These are phyloP conservation scores for Cyclura pinguis DNA, from an alignment of 2,797 vertebrate species.

Conservation along the genomic window DNA sequence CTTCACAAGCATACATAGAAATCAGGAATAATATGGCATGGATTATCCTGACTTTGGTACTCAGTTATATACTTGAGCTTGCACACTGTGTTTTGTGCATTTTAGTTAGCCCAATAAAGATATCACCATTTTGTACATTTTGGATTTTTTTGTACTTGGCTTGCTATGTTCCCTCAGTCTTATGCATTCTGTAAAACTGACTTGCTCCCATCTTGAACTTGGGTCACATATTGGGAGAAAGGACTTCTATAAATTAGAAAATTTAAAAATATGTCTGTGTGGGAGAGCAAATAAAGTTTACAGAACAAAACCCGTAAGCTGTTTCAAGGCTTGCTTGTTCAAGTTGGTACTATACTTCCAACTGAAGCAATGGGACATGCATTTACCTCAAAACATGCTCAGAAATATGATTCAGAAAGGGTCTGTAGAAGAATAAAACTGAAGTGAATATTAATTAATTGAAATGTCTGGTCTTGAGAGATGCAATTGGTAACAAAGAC, in stretches of 20 bases:
- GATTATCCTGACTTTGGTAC: too few species aligned
- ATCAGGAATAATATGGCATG: too few species aligned
- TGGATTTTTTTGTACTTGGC: neutral
- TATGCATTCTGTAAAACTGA: neutral
- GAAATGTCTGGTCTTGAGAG: conserved; percentile 42
- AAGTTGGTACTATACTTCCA: conserved; percentile 15
- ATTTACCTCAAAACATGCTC: conserved; percentile 40
- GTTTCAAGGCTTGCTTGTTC: conserved; percentile 54
- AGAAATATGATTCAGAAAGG: neutral
- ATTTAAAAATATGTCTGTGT: too few species aligned
- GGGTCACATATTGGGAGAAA: too few species aligned
- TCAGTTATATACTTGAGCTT: too few species aligned
- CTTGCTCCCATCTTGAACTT: neutral
- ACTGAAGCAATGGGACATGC: neutral
- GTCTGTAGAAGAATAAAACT: conserved; percentile 29
- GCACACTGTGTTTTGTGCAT: too few species aligned
- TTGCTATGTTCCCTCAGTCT: conserved; percentile 2
- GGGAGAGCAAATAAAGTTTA: neutral
- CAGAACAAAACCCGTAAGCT: conserved; percentile 47
- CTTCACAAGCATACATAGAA: too few species aligned
- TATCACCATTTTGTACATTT: too few species aligned
- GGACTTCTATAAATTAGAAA: too few species aligned
- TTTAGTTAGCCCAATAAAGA: too few species aligned
- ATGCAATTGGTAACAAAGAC: conserved; percentile 44
- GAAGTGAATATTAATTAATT: conserved; percentile 58